A percentile compares a stretch with the other conserved stretches of the same genome.
Conservation (phyloP, 2,113 vertebrate species). For the Larimichthys crocea region DNA sequence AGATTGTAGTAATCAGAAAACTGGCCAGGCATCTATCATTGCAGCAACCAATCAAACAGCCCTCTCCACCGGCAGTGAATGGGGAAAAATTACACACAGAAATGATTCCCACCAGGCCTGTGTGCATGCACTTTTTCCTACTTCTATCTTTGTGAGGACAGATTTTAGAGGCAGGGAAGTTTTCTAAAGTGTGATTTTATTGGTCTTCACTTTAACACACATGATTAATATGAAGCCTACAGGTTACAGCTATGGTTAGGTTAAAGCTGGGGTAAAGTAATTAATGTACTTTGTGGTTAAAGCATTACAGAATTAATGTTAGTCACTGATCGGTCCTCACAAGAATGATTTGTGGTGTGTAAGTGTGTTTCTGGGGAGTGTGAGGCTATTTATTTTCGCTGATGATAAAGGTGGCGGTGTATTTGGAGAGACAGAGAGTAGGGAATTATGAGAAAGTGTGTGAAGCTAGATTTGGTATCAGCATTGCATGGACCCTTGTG, state of each 20-base stretch:
- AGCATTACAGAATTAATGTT: conserved; percentile 22
- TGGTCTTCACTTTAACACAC: conserved; percentile 13
- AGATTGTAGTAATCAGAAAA: conserved; percentile 87
- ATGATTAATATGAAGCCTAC: neutral
- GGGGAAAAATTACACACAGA: conserved; percentile 82
- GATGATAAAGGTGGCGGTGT: conserved; percentile 77
- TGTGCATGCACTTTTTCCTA: conserved; percentile 17
- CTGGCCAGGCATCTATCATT: conserved; percentile 86
- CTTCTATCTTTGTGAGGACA: conserved; percentile 51
- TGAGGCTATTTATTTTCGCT: conserved; percentile 79
- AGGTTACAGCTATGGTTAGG: neutral
- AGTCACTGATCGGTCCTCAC: conserved; percentile 20
- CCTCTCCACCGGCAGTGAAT: conserved; percentile 67
- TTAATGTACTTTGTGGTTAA: conserved; percentile 8
- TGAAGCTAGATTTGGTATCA: conserved; percentile 47
- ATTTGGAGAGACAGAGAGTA: conserved; percentile 81
- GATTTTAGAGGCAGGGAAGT: conserved; percentile 16
- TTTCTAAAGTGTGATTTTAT: conserved; percentile 20
- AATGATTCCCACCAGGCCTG: conserved; percentile 77
- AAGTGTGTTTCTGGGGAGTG: conserved; percentile 38
- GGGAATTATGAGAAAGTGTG: conserved; percentile 62
- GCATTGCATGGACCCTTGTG: conserved; percentile 34
- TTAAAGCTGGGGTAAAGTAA: neutral
- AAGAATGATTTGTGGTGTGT: conserved; percentile 22
- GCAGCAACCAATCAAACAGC: conserved; percentile 84